Evolutionary conservation across 2,888 invertebrate genomes (phyloP), one percentile per base, ranked within the genome.

Genomic region (Tenthredo scrophulariae): DNA sequence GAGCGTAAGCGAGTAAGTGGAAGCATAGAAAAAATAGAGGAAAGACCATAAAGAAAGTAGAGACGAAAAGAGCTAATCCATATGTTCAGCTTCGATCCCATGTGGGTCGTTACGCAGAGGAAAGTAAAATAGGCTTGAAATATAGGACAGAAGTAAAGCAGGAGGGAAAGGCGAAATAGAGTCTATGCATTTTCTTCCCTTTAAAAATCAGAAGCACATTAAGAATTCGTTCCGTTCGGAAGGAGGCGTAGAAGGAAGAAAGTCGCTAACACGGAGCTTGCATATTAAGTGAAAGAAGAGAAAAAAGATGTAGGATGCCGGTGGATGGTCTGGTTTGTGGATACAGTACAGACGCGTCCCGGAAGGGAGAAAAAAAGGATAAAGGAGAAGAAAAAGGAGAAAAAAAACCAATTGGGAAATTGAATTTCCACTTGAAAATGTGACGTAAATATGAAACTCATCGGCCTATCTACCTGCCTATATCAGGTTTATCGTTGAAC

Each of bases 371-470:
- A 18, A 18, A 6, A 18, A 37, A 62, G 22, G 6, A 62, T 0
- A 7, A 26, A 13, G 26, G 26, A 62, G 22, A 26, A 62, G 3
- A 62, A 22, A 62, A 3, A 70, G 6, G 26, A 70, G 37, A 70
- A 40, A 72, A 40, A n/a, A 40, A 40, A 37, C 37, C 18, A 72
- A 72, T 29, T 72, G n/a, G 70, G 70, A n/a, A 72, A 72, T 72
- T 72, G 70, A 72, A 72, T 72, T 72, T 72, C n/a, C n/a, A 72
- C 37, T 72, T 1, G 75, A 75, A 75, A 43, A 75, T 75, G 75
- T 75, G 75, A 72, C 70, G 70, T 37, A 72, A 72, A 72, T 72
- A 72, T 40, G 37, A 72, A 72, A 72, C 70, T 72, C 40, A 72
- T 72, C n/a, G 70, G 70, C 9, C 29, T 72, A 62, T 22, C 62